These are phyloP conservation scores for Aegithalos caudatus DNA, from an alignment of 2,113 vertebrate species.

Conservation along the genomic window DNA sequence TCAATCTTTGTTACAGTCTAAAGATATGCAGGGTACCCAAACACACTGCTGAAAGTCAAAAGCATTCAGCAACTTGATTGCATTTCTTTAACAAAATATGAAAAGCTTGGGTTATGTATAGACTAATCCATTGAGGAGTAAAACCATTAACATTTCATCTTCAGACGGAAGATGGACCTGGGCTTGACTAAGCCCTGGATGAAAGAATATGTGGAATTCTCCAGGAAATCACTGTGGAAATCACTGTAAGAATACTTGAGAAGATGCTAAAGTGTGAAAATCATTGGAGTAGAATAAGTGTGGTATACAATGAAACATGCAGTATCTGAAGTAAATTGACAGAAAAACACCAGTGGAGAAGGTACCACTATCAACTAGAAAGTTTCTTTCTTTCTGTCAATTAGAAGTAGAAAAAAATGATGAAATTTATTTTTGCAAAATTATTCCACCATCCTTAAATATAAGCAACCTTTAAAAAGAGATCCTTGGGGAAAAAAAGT, in stretches of 20 bases:
- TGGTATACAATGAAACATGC: neutral
- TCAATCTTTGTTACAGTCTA: neutral
- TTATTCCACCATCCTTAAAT: neutral
- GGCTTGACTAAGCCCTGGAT: neutral
- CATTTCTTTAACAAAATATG: neutral
- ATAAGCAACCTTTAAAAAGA: neutral
- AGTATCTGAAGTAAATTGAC: neutral
- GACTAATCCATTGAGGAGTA: neutral
- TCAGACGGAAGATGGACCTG: neutral
- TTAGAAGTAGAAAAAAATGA: neutral
- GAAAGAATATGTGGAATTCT: neutral
- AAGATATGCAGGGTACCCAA: neutral
- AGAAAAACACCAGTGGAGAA: neutral
- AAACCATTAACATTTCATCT: neutral
- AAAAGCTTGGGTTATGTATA: neutral
- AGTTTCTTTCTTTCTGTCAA: neutral
- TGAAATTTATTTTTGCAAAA: neutral
- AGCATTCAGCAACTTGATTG: neutral
- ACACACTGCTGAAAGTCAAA: neutral
- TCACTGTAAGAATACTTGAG: neutral
- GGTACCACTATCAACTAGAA: neutral
- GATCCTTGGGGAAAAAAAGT: neutral
- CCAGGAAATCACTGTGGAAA: neutral
- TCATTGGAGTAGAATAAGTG: neutral
- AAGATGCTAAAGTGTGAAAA: neutral